Conservation (phyloP, 2,113 vertebrate species). For the Cygnus atratus region DNA sequence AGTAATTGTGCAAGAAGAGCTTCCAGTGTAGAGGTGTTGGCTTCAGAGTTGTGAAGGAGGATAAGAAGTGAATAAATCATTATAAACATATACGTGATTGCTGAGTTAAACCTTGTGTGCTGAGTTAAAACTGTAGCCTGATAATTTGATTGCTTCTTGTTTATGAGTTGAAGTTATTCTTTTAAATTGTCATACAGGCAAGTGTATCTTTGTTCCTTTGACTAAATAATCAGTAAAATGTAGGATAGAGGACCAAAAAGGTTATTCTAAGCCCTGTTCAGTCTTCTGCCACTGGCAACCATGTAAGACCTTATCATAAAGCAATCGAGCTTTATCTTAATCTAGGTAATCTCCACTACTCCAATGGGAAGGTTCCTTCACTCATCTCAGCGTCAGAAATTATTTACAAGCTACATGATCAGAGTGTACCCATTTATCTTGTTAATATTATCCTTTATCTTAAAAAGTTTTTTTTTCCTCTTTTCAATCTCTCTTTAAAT, state of each 20-base stretch:
- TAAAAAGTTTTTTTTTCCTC: not conserved
- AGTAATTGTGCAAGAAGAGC: not conserved
- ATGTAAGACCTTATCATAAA: not conserved
- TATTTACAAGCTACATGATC: not conserved
- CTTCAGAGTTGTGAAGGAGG: not conserved
- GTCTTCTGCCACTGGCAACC: not conserved
- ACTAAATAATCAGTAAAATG: not conserved
- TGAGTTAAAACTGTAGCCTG: not conserved
- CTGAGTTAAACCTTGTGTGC: not conserved
- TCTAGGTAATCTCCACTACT: not conserved
- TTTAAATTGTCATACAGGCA: not conserved
- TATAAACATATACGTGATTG: not conserved
- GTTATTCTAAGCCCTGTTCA: not conserved
- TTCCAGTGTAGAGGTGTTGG: not conserved
- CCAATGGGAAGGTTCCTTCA: not conserved
- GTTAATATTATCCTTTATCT: not conserved
- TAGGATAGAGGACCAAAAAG: not conserved
- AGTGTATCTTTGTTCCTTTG: not conserved
- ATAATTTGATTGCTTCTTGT: not conserved
- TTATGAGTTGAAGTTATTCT: not conserved
- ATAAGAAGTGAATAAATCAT: not conserved
- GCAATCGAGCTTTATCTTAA: not conserved
- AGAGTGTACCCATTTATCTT: not conserved
- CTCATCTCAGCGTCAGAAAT: not conserved
- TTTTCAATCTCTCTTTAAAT: not conserved